Percentiles rank a stretch among this genome's conserved stretches.
phyloP scores from a whole-genome alignment of 30 jellyfish, hydroid and myxozoan species.

The Euphysa ruthae region DNA sequence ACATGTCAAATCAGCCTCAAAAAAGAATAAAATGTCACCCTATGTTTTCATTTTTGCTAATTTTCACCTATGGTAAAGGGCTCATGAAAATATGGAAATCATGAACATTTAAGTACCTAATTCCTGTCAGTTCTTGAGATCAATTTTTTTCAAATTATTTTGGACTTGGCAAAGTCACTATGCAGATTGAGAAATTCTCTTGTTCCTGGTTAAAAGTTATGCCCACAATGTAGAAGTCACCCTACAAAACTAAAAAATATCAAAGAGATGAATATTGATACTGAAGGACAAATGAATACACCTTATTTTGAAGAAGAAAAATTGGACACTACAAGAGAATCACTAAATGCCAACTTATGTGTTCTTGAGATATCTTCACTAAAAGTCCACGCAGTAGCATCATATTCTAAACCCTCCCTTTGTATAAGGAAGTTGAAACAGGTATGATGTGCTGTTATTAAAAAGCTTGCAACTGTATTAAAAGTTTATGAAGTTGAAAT shows the following conservation, averaged over 20 bases:
- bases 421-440: constrained; percentile 43
- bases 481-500: too few relatives aligned
- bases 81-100: too few relatives aligned
- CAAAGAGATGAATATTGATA: constrained; percentile 4
- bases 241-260: constrained; percentile 12
- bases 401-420: constrained; percentile 33
- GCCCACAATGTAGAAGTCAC: too few relatives aligned
- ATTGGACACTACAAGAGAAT: constrained; percentile 3
- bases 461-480: too few relatives aligned
- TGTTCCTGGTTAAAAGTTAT: constrained; percentile 33
- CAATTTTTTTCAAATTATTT: background rate
- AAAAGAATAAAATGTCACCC: too few relatives aligned
- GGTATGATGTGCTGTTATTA: constrained; percentile 1
- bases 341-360: background rate
- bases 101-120: too few relatives aligned
- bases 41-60: too few relatives aligned
- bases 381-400: constrained; percentile 38
- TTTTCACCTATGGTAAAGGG: too few relatives aligned
- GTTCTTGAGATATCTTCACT: constrained; percentile 26
- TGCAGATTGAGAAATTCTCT: background rate
- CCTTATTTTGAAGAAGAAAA: constrained; percentile 4
- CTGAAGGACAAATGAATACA: constrained; percentile 3
- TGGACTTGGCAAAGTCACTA: background rate
- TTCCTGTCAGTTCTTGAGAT: too few relatives aligned
- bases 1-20: too few relatives aligned